Evolutionary conservation across 2,888 invertebrate genomes (phyloP).

Genomic region (Eupithecia dodoneata): DNA sequence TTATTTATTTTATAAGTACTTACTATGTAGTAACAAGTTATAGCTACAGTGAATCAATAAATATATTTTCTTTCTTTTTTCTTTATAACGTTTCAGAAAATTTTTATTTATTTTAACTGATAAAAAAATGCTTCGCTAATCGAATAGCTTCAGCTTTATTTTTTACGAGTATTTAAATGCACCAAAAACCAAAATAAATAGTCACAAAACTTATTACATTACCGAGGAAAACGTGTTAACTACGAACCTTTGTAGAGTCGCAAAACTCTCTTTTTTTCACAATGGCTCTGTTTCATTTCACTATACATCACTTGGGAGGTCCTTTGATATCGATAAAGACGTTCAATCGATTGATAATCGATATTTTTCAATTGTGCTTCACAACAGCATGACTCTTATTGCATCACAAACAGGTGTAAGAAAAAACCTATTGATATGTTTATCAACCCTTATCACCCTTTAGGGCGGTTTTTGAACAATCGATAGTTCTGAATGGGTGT

Average conservation of each 20-base stretch:
- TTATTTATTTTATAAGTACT: no score
- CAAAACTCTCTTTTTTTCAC: background rate
- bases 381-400: slow-evolving; percentile 72
- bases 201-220: no score
- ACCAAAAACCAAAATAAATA: background rate
- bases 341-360: slow-evolving; percentile 72
- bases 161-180: background rate
- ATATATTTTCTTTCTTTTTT: no score
- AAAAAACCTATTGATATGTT: slow-evolving; percentile 79
- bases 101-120: no score
- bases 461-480: slow-evolving; percentile 77
- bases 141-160: background rate
- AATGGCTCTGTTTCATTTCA: slow-evolving; percentile 27
- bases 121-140: background rate
- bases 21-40: no score
- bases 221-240: no score
- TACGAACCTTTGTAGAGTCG: no score
- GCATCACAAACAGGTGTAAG: slow-evolving; percentile 77
- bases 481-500: slow-evolving; percentile 66
- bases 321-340: slow-evolving; percentile 65
- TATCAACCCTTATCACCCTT: slow-evolving; percentile 82
- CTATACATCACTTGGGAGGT: slow-evolving; percentile 69
- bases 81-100: no score
- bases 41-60: no score
- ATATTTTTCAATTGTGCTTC: slow-evolving; percentile 72